Percentiles rank a stretch among this genome's conserved stretches.
phyloP scores from a whole-genome alignment of 2,797 vertebrate genomes.

The Columba guinea region DNA sequence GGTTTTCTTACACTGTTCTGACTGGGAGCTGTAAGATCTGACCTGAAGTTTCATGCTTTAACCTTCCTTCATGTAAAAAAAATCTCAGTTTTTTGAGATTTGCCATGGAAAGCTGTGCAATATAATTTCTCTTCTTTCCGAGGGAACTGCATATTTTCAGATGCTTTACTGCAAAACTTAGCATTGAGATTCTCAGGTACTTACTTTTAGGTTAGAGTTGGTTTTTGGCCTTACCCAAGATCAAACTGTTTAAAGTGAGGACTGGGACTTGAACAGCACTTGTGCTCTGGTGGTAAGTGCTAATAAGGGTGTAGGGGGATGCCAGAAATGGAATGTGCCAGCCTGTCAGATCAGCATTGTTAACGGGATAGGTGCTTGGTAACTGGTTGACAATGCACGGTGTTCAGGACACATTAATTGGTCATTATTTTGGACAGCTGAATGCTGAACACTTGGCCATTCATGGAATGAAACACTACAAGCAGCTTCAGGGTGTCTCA shows the following conservation, averaged over 20 bases:
- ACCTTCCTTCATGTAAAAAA: not conserved
- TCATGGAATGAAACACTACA: not conserved
- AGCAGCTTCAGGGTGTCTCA: not conserved
- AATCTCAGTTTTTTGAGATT: not conserved
- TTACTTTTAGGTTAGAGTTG: not conserved
- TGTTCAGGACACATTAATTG: not conserved
- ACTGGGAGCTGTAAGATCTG: not conserved
- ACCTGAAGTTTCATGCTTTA: not conserved
- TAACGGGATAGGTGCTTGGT: not conserved
- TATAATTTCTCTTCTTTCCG: not conserved
- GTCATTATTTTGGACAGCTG: not conserved
- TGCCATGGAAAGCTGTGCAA: not conserved
- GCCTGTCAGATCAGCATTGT: not conserved
- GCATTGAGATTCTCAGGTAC: not conserved
- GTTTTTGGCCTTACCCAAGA: not conserved
- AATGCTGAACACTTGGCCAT: not conserved
- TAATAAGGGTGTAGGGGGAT: not conserved
- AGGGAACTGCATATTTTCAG: not conserved
- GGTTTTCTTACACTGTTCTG: not conserved
- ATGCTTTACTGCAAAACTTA: not conserved
- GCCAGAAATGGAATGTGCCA: not conserved
- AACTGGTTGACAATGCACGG: not conserved
- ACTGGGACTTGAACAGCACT: not conserved
- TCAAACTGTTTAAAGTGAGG: not conserved
- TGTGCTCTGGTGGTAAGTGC: not conserved